Evolutionary conservation across 35 echinoderm and acorn worm species (phyloP).

Genomic region (Acanthaster planci): DNA sequence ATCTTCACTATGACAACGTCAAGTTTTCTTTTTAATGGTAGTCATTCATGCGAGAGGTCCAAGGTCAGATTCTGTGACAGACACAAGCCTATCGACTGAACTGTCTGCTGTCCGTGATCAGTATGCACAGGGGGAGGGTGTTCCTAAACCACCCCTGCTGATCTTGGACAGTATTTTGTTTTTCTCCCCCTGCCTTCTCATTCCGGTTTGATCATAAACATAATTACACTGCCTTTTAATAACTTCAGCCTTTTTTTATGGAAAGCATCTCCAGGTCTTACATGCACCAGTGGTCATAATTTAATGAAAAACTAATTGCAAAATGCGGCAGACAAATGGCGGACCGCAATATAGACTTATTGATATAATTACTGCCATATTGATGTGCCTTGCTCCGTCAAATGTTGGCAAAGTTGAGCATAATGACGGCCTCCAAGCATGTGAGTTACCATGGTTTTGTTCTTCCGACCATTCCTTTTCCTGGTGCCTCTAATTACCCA

Average conservation of each 20-base stretch:
- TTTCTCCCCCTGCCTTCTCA: no score
- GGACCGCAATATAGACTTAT: not conserved
- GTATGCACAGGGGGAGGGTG: no score
- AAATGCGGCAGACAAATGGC: slow-evolving; percentile 20
- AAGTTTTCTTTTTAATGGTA: no score
- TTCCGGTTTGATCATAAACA: not conserved
- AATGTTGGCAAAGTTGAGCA: not conserved
- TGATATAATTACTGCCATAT: slow-evolving; percentile 18
- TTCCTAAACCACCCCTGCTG: no score
- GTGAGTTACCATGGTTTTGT: slow-evolving; percentile 8
- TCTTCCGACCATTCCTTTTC: not conserved
- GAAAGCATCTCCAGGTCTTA: not conserved
- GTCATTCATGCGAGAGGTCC: no score
- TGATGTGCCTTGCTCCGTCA: not conserved
- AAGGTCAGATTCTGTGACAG: no score
- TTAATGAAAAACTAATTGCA: slow-evolving; percentile 15
- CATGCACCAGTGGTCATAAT: slow-evolving; percentile 9
- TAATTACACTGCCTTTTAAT: slow-evolving; percentile 30
- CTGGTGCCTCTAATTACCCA: not conserved
- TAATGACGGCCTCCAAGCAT: not conserved
- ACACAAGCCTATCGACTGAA: no score
- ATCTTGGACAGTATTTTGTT: no score
- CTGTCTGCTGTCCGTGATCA: no score
- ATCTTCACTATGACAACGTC: no score
- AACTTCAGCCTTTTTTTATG: slow-evolving; percentile 18